Percentiles rank a stretch among this genome's conserved stretches.
Evolutionary conservation across 2,113 vertebrate species (phyloP).

Genomic region (Paramormyrops kingsleyae): DNA sequence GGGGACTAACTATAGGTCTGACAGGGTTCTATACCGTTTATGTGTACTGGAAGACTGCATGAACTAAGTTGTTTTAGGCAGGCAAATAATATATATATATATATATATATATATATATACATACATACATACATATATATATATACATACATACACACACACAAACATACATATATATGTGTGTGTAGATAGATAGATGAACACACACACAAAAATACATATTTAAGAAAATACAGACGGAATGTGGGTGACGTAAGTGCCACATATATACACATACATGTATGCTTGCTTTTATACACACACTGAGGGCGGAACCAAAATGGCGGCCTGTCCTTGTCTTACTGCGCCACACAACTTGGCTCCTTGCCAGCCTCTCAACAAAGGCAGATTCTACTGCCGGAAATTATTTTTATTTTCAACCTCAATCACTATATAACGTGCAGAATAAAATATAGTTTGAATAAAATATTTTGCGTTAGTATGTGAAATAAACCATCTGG

Average conservation of each 20-base stretch:
- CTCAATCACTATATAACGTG: background rate
- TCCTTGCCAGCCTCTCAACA: constrained; percentile 3
- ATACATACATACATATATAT: too few relatives aligned
- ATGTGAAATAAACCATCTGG: background rate
- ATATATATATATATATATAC: too few relatives aligned
- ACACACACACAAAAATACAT: background rate
- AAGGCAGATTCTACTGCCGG: background rate
- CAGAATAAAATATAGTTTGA: background rate
- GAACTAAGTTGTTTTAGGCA: background rate
- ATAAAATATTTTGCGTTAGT: background rate
- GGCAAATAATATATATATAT: too few relatives aligned
- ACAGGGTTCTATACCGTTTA: background rate
- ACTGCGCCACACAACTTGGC: constrained; percentile 22
- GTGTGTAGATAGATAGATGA: background rate
- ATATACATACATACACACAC: too few relatives aligned
- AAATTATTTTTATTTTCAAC: background rate
- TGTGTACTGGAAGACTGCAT: background rate
- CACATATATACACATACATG: background rate
- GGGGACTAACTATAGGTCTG: background rate
- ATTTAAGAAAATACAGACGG: background rate
- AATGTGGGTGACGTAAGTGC: background rate
- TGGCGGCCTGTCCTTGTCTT: constrained; percentile 1
- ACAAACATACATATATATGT: background rate
- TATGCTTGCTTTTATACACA: background rate
- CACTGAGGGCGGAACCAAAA: constrained; percentile 5